Conservation (phyloP, 2,888 invertebrate species). For the Napeogenes inachia region DNA sequence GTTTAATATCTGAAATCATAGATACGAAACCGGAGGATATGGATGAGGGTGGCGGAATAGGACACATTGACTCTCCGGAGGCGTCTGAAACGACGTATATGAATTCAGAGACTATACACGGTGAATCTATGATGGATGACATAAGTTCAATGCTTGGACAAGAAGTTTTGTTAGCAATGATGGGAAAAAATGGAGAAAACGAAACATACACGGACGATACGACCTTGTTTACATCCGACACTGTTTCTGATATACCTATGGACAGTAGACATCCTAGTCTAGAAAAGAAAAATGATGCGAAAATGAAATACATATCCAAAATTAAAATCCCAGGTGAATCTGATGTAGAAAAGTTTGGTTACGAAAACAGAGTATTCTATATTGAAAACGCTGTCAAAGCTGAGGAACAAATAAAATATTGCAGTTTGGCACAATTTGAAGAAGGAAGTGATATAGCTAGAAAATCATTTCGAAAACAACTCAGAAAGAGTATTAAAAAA, state of each 20-base stretch:
- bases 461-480: conserved; percentile 81
- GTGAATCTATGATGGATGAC: conserved; percentile 88
- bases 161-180: conserved; percentile 82
- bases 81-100: conserved; percentile 83
- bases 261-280: conserved; percentile 74
- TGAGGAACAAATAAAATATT: conserved; percentile 82
- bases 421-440: conserved; percentile 88
- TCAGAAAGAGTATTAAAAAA: conserved; percentile 68
- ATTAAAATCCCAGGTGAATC: conserved; percentile 66
- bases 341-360: conserved; percentile 80
- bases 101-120: conserved; percentile 84
- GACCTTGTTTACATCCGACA: conserved; percentile 80
- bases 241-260: conserved; percentile 70
- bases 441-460: conserved; percentile 90
- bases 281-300: conserved; percentile 78
- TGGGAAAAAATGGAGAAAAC: conserved; percentile 77
- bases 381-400: conserved; percentile 68
- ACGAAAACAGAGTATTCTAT: conserved; percentile 84
- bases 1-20: conserved; percentile 82
- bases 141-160: conserved; percentile 85
- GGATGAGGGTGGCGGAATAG: conserved; percentile 78
- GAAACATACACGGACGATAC: conserved; percentile 86
- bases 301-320: conserved; percentile 75
- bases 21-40: conserved; percentile 69
- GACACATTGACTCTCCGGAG: conserved; percentile 91